A percentile compares a stretch with the other conserved stretches of the same genome.
These are phyloP conservation scores for Galaxea fascicularis DNA, from an alignment of 92 coral and sea anemone genomes.

Conservation along the genomic window DNA sequence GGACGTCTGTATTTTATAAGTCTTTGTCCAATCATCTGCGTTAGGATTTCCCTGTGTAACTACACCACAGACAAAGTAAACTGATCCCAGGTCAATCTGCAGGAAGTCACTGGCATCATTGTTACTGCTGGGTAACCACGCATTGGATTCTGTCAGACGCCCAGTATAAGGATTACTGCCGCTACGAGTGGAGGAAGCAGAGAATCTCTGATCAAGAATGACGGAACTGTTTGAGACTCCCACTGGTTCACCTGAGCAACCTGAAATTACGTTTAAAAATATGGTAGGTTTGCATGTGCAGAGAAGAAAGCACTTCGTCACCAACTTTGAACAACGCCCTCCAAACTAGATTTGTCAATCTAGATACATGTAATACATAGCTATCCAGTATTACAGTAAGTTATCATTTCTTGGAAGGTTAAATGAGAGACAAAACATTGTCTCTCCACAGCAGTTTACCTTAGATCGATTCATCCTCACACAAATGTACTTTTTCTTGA, in stretches of 20 bases:
- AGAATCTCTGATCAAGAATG: conserved; percentile 37
- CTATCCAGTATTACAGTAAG: too few species aligned
- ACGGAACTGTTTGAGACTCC: conserved; percentile 21
- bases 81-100: conserved; percentile 51
- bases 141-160: conserved; percentile 14
- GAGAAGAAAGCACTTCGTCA: too few species aligned
- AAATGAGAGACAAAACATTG: too few species aligned
- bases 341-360: too few species aligned
- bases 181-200: conserved; percentile 31
- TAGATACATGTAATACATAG: too few species aligned
- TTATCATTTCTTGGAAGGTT: too few species aligned
- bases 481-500: too few species aligned
- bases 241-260: not conserved
- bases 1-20: conserved; percentile 36
- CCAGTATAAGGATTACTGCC: conserved; percentile 17
- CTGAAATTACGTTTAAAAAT: not conserved
- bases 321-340: too few species aligned
- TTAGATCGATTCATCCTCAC: too few species aligned
- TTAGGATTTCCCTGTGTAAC: conserved; percentile 40
- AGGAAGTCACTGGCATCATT: not conserved
- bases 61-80: conserved; percentile 35
- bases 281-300: not conserved
- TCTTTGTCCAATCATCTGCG: conserved; percentile 38
- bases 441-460: too few species aligned
- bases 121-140: not conserved